A percentile compares a stretch with the other conserved stretches of the same genome.
Evolutionary conservation across 2,113 vertebrate species (phyloP).

Genomic region (Bufo bufo): DNA sequence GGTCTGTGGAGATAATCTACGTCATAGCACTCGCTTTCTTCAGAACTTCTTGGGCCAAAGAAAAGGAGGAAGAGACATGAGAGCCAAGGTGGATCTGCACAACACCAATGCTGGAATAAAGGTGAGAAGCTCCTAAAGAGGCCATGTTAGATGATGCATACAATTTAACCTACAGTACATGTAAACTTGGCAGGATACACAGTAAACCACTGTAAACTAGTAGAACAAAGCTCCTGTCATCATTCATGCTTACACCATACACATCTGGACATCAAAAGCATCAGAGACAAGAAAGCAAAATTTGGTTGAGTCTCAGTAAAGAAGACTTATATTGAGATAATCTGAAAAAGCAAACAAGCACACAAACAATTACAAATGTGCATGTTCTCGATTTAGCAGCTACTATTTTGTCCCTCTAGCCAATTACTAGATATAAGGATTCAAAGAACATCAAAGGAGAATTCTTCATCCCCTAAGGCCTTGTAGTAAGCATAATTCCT

Average conservation of each 20-base stretch:
- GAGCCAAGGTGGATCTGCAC: conserved; percentile 90
- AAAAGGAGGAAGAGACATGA: conserved; percentile 90
- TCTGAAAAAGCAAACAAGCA: background rate
- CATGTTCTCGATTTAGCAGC: background rate
- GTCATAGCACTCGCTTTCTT: conserved; percentile 95
- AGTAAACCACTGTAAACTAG: background rate
- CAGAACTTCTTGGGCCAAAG: conserved; percentile 94
- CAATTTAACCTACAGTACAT: background rate
- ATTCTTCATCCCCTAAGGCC: background rate
- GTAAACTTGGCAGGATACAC: background rate
- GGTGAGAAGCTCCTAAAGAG: conserved; percentile 72
- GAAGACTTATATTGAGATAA: background rate
- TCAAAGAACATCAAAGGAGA: background rate
- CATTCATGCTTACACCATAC: background rate
- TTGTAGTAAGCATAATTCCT: background rate
- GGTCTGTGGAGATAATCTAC: conserved; percentile 95
- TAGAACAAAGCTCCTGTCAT: background rate
- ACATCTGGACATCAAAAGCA: background rate
- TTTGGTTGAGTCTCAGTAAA: background rate
- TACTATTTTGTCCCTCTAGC: background rate
- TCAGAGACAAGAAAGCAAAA: background rate
- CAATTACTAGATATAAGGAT: background rate
- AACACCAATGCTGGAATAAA: conserved; percentile 94
- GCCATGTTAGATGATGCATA: background rate
- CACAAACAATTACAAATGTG: background rate